Evolutionary conservation across 2,797 vertebrate genomes (phyloP).

Genomic region (Pangasius djambal): DNA sequence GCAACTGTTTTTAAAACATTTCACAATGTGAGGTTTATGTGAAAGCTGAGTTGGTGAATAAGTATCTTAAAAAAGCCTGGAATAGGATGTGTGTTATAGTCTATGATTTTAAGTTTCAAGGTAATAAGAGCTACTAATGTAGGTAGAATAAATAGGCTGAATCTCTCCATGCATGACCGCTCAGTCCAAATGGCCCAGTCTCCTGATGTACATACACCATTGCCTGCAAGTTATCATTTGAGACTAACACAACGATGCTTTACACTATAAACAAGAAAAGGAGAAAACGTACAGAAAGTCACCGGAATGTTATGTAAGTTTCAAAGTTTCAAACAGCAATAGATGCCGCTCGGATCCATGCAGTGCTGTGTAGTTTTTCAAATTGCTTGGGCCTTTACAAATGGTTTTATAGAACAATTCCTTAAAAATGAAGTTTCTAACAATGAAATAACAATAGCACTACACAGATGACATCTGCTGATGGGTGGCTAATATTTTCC

Average conservation of each 20-base stretch:
- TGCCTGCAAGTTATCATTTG: background rate
- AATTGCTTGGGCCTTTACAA: background rate
- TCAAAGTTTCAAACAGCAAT: background rate
- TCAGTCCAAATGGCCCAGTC: background rate
- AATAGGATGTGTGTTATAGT: background rate
- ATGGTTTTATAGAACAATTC: background rate
- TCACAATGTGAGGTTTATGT: background rate
- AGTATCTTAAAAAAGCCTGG: background rate
- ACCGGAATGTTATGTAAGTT: background rate
- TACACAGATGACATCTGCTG: background rate
- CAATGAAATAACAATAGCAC: background rate
- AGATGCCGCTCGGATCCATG: background rate
- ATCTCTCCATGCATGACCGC: background rate
- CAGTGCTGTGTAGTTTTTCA: background rate
- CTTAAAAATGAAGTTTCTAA: background rate
- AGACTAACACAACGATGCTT: background rate
- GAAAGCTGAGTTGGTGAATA: background rate
- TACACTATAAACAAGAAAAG: background rate
- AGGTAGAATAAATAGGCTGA: background rate
- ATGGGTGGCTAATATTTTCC: background rate
- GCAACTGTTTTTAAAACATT: background rate
- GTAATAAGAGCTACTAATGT: background rate
- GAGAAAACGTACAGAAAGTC: background rate
- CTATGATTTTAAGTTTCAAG: background rate
- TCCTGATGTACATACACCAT: background rate